Base-by-base conservation (phyloP, 2,888 invertebrate species). In the Cephus runcator region DNA sequence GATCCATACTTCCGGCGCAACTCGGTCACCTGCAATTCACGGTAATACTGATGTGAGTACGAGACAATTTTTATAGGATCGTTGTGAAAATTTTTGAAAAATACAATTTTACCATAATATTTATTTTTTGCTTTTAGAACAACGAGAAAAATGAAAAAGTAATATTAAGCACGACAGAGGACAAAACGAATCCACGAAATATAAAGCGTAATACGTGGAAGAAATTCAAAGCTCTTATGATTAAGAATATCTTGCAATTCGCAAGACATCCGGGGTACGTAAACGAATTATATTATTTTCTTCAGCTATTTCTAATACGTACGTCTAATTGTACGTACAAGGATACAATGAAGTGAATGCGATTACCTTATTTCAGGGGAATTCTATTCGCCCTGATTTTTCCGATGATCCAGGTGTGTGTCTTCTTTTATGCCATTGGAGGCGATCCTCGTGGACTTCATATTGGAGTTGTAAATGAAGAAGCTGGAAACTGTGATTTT, bases 351-450 rank as follows among this genome's bases (percentile, higher is more conserved):
- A 56, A 56, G 56, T 9, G 23, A 56, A 56, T 56, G 56, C 6
- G 9, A 15, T 23, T 33, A 71, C 71, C 71, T 82, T 81, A 81
- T 92, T 93, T n/a, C 92, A 97, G 97, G 11, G 96, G 97, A 69
- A 92, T 98, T 36, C 91, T 96, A 81, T 98, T 98, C 91, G 95
- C 97, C 81, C 92, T 97, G 79, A 85, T 96, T 78, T 95, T 98
- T 87, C 98, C 98, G 23, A 92, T 98, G 30, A 92, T 97, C 34
- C 96, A 98, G 93, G 93, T 96, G 80, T 92, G 95, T 69, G 93
- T 96, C 69, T 98, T 98, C 91, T 96, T 97, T 92, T 90, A 95
- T 78, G 95, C 97, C 36, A 94, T 97, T 76, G 97, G 97, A 1
- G 94, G 94, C 75, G 96, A 97, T 85, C 96, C 96, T 0, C 93